These are phyloP conservation scores for Corticium candelabrum DNA, from an alignment of 37 sponge, comb jelly and placozoan genomes.

Conservation along the genomic window DNA sequence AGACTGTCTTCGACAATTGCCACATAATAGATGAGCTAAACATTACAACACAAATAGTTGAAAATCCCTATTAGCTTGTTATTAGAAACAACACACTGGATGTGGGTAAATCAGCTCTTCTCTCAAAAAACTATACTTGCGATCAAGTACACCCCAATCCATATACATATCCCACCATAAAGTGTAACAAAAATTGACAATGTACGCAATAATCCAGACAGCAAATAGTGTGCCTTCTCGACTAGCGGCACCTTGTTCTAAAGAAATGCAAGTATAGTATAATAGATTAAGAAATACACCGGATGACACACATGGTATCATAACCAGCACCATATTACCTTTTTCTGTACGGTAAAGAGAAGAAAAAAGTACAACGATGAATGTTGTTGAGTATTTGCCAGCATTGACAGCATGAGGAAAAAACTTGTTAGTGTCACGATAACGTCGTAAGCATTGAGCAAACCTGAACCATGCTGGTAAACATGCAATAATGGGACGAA, in stretches of 20 bases:
- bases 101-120: conserved; percentile 42
- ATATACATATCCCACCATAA: conserved; percentile 83
- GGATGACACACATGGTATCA: too few species aligned
- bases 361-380: conserved; percentile 70
- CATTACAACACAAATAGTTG: not conserved
- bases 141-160: conserved; percentile 88
- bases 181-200: conserved; percentile 68
- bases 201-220: conserved; percentile 36
- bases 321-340: not conserved
- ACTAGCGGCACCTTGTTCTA: not conserved
- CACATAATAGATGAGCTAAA: conserved; percentile 42
- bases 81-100: conserved; percentile 44
- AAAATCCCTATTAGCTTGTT: too few species aligned
- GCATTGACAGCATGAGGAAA: conserved; percentile 80
- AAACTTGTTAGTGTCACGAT: conserved; percentile 35
- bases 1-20: conserved; percentile 70
- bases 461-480: conserved; percentile 87
- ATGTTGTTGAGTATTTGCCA: conserved; percentile 79
- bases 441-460: conserved; percentile 81
- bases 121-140: conserved; percentile 35
- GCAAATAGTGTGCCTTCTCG: conserved; percentile 8
- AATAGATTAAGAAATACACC: too few species aligned
- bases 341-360: conserved; percentile 27
- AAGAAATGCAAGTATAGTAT: not conserved
- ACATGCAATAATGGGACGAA: conserved; percentile 53